Percentiles rank a stretch among this genome's conserved stretches.
Conservation (phyloP, 2,797 vertebrate genomes). For the Trichosurus vulpecula region DNA sequence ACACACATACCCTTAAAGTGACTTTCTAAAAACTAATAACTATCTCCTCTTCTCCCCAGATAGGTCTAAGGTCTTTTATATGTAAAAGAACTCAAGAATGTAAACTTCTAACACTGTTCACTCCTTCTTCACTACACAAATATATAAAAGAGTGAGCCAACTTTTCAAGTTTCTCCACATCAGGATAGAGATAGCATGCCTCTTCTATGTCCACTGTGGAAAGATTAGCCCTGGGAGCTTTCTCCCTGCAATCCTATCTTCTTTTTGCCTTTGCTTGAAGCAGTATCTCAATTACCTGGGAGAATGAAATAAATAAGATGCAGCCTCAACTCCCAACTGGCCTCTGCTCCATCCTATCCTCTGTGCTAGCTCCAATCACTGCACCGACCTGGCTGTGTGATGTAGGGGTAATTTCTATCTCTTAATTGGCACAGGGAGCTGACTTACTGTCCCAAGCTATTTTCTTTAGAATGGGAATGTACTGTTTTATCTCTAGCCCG, state of each 20-base stretch:
- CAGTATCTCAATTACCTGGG: not conserved
- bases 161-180: not conserved
- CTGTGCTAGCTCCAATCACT: not conserved
- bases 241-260: not conserved
- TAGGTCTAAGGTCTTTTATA: not conserved
- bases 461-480: not conserved
- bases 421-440: not conserved
- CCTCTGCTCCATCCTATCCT: not conserved
- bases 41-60: not conserved
- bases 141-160: not conserved
- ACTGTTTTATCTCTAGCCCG: not conserved
- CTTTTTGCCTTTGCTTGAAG: not conserved
- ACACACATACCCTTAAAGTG: not conserved
- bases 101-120: not conserved
- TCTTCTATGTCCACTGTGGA: not conserved
- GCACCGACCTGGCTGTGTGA: not conserved
- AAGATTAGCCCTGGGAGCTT: not conserved
- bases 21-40: not conserved
- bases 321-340: not conserved
- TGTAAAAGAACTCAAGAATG: not conserved
- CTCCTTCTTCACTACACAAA: not conserved
- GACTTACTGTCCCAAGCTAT: not conserved
- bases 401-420: not conserved
- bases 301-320: not conserved
- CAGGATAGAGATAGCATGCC: not conserved